These are phyloP conservation scores for Pinctada fucata DNA, from an alignment of 2,888 invertebrate species.

Conservation along the genomic window DNA sequence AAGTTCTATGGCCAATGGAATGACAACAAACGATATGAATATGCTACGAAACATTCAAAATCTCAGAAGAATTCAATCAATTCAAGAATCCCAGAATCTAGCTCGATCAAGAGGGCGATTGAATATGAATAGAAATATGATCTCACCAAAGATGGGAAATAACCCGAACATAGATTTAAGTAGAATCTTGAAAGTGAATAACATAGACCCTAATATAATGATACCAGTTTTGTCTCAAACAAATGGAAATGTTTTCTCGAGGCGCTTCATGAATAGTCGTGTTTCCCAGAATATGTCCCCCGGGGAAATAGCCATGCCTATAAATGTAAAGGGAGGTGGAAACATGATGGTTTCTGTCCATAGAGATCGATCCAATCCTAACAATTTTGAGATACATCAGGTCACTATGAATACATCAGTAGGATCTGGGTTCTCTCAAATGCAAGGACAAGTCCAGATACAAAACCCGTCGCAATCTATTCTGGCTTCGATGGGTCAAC, in stretches of 20 bases:
- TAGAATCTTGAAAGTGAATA: not conserved
- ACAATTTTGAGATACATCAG: conserved; percentile 5
- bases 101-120: not conserved
- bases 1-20: not conserved
- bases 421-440: not conserved
- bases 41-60: not conserved
- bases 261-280: not conserved
- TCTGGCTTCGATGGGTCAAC: not conserved
- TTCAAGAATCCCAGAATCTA: not conserved
- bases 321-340: not conserved
- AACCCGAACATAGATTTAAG: not conserved
- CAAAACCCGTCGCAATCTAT: not conserved
- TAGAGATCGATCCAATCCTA: conserved; percentile 3
- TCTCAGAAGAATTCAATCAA: not conserved
- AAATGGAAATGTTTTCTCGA: not conserved
- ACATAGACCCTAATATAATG: not conserved
- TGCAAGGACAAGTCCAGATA: too few relatives aligned
- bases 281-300: not conserved
- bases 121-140: not conserved
- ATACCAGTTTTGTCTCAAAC: not conserved
- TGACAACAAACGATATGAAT: conserved; percentile 1
- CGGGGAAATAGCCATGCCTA: not conserved
- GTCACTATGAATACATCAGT: not conserved
- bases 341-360: conserved; percentile 11
- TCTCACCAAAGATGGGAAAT: not conserved